Percentiles rank a stretch among this genome's conserved stretches.
Conservation (phyloP, 2,888 invertebrate species). For the Drosophila mayaguana region DNA sequence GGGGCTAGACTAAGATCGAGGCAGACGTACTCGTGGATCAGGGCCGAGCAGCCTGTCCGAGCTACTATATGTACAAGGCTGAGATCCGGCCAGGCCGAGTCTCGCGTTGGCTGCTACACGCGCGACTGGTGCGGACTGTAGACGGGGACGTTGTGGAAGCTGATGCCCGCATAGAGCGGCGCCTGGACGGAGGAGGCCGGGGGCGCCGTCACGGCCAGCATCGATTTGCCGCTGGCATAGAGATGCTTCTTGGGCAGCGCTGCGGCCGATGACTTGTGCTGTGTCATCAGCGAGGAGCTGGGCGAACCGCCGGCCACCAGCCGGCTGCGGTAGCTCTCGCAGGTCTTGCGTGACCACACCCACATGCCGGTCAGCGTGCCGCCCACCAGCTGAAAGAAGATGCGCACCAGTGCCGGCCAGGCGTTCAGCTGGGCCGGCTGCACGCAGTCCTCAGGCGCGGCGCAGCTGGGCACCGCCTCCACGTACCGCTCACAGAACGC, state of each 20-base stretch:
- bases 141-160: slow-evolving; percentile 84
- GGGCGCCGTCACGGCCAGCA: slow-evolving; percentile 31
- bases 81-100: slow-evolving; percentile 26
- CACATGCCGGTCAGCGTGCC: slow-evolving; percentile 85
- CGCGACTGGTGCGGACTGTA: slow-evolving; percentile 81
- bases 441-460: slow-evolving; percentile 81
- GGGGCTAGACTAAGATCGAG: slow-evolving; percentile 10
- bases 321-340: slow-evolving; percentile 84
- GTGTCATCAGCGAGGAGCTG: slow-evolving; percentile 78
- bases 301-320: slow-evolving; percentile 74
- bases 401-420: slow-evolving; percentile 78
- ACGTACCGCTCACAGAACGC: slow-evolving; percentile 82
- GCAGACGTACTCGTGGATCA: slow-evolving; percentile 12
- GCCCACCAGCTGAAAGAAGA: slow-evolving; percentile 83
- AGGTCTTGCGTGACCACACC: slow-evolving; percentile 85
- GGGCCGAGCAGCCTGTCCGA: slow-evolving; percentile 3
- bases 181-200: slow-evolving; percentile 39
- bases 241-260: slow-evolving; percentile 81
- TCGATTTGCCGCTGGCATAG: slow-evolving; percentile 69
- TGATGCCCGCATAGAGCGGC: slow-evolving; percentile 84
- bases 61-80: slow-evolving; percentile 1
- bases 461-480: slow-evolving; percentile 78
- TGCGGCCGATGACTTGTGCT: slow-evolving; percentile 72
- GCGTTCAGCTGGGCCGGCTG: slow-evolving; percentile 73
- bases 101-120: slow-evolving; percentile 77